A percentile compares a stretch with the other conserved stretches of the same genome.
Conservation (phyloP, 2,113 vertebrate genomes). For the Psephotus haematonotus region DNA sequence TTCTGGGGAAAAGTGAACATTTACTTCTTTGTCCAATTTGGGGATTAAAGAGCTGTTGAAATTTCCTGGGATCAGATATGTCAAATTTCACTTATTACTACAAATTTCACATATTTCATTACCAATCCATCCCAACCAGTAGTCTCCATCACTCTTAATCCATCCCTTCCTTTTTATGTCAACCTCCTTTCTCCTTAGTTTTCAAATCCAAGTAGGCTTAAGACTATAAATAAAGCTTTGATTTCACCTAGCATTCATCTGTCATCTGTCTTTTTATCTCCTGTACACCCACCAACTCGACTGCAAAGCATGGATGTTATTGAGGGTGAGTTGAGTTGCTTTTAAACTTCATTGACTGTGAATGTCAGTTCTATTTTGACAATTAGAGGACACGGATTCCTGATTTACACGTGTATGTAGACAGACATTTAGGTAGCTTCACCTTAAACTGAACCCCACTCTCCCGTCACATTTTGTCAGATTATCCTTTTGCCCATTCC, state of each 20-base stretch:
- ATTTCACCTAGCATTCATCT: constrained; percentile 37
- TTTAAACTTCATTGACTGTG: neutral
- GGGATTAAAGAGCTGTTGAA: neutral
- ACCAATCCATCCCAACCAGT: neutral
- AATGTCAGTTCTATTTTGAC: neutral
- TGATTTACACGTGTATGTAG: neutral
- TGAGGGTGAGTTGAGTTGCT: neutral
- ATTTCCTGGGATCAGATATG: neutral
- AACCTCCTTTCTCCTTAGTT: neutral
- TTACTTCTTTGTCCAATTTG: neutral
- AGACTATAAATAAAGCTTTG: constrained; percentile 40
- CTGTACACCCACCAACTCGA: constrained; percentile 8
- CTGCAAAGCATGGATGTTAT: constrained; percentile 1
- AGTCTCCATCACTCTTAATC: neutral
- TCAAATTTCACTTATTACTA: neutral
- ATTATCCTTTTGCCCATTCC: neutral
- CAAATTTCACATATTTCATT: neutral
- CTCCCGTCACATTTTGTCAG: accelerated
- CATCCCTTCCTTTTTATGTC: neutral
- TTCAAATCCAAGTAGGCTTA: neutral
- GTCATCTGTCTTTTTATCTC: constrained; percentile 38
- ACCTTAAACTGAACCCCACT: neutral
- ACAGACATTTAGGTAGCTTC: neutral
- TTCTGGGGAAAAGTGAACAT: neutral
- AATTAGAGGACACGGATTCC: neutral